Evolutionary conservation across 2,113 vertebrate genomes (phyloP).

Genomic region (Emydura subglobosa): DNA sequence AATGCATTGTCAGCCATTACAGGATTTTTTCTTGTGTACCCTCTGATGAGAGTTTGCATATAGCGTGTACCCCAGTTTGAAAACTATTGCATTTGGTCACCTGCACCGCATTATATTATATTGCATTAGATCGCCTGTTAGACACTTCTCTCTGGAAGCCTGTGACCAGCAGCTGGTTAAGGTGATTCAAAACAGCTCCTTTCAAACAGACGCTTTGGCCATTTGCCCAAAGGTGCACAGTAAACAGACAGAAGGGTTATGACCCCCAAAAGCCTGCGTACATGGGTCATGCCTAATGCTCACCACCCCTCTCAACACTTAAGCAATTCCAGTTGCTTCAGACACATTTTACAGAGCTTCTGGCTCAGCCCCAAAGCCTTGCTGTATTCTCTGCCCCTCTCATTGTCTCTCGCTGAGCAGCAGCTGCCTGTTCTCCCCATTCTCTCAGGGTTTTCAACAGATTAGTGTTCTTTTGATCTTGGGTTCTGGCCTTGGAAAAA

Average conservation of each 20-base stretch:
- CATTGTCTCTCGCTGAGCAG: fast-evolving
- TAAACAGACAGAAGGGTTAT: not conserved
- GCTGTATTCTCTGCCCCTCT: not conserved
- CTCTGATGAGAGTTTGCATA: too few species aligned
- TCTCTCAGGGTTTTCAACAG: not conserved
- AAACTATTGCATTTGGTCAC: not conserved
- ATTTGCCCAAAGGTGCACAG: not conserved
- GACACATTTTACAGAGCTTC: not conserved
- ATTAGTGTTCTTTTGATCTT: not conserved
- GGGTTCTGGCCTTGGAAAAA: not conserved
- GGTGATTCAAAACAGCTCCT: not conserved
- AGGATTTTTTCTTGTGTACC: too few species aligned
- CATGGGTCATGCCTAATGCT: not conserved
- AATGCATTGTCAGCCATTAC: too few species aligned
- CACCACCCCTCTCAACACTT: not conserved
- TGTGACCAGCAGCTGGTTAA: not conserved
- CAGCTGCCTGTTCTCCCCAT: not conserved
- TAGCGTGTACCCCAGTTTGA: too few species aligned
- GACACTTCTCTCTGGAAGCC: not conserved
- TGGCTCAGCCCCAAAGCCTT: not conserved
- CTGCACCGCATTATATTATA: not conserved
- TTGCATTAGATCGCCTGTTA: not conserved
- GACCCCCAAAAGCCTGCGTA: not conserved
- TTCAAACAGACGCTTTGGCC: not conserved
- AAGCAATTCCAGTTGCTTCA: not conserved